Base-by-base conservation (phyloP, 2,888 invertebrate genomes). In the Zonitis immaculata region DNA sequence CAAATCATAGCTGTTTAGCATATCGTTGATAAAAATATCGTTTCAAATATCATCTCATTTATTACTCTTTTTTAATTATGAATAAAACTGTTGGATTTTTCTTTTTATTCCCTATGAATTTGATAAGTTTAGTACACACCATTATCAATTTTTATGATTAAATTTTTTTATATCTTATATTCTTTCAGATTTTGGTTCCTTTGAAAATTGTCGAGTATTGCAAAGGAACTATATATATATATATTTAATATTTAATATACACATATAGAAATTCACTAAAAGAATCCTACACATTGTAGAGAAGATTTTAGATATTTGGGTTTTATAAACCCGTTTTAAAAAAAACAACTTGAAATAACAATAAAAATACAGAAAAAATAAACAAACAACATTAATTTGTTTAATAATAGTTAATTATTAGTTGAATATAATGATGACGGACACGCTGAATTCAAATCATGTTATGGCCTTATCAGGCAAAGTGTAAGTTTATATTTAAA, bases 391-490 rank as follows among this genome's bases (percentile, higher is more conserved):
- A 6, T 26, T 1, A 56, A 57, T 64, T 66, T 66, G 64, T 65
- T 58, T 58, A 59, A 58, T 51, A 60, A 52, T 58, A 56, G 52
- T 50, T 54, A 61, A 60, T 52, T 54, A 54, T 62, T 54, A 46
- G 51, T 30, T 45, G 57, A 30, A 26, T 47, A 69, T 66, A 61
- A 87, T 86, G 86, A 87, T 87, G 85, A 87, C 86, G 72, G 86
- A 87, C 80, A 85, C 83, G 76, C 82, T 86, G 77, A 84, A 82
- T 79, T 81, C 85, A 71, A 86, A 82, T 79, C 82, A 82, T 78
- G 80, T 72, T 59, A 61, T 79, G 75, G 81, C 78, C 75, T 75
- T 82, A 74, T 81, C 81, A 71, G 82, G 76, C 70, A 80, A 83
- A 78, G 78, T 81, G 82, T 83, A 74, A 73, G 82, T 71, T 35